Conservation (phyloP, 1,140 invertebrate genomes). For the Lamellibrachia luymesi region DNA sequence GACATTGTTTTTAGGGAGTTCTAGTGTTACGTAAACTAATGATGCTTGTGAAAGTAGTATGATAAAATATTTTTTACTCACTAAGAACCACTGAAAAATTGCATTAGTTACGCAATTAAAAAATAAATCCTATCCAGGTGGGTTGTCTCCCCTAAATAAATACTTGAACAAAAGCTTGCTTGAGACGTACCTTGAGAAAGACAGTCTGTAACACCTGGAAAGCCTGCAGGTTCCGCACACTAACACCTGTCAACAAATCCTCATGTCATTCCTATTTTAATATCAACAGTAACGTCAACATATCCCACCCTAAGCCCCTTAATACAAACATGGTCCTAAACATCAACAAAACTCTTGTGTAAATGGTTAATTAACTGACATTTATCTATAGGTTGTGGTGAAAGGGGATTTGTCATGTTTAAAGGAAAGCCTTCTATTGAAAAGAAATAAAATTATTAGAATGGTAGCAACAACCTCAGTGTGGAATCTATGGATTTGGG, state of each 20-base stretch:
- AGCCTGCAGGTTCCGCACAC: constrained; percentile 83
- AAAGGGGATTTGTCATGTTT: not conserved
- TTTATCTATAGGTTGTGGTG: not conserved
- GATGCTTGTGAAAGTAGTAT: no score
- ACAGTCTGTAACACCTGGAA: constrained; percentile 93
- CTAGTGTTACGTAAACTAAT: no score
- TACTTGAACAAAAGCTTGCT: not conserved
- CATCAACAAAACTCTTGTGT: not conserved
- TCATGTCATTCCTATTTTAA: not conserved
- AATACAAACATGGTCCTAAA: not conserved
- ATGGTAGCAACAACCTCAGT: not conserved
- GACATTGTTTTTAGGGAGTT: no score
- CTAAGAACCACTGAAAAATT: not conserved
- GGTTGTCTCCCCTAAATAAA: not conserved
- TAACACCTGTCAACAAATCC: constrained; percentile 45
- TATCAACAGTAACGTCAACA: not conserved
- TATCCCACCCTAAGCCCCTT: not conserved
- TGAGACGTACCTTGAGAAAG: constrained; percentile 77
- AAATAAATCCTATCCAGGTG: not conserved
- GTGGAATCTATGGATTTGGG: not conserved
- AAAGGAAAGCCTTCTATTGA: not conserved
- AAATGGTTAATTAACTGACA: not conserved
- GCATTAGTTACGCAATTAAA: not conserved
- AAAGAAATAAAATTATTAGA: not conserved
- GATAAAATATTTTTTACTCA: no score